phyloP scores from a whole-genome alignment of 2,797 vertebrate species.

The Malurus leucopterus region DNA sequence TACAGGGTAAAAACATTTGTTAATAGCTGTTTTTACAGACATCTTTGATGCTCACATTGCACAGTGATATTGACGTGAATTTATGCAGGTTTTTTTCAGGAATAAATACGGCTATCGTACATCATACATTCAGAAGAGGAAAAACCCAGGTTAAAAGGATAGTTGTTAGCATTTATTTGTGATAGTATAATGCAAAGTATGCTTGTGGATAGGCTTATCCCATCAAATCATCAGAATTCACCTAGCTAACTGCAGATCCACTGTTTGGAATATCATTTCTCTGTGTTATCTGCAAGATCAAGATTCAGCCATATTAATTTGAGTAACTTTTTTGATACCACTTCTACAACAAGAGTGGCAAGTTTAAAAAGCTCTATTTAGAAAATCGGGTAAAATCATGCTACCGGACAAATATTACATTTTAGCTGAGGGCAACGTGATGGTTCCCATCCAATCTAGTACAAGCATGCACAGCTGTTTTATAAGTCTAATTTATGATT shows the following conservation, averaged over 20 bases:
- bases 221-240: not conserved
- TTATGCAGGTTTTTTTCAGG: not conserved
- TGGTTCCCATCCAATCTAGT: not conserved
- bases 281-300: not conserved
- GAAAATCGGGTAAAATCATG: not conserved
- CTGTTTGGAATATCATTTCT: not conserved
- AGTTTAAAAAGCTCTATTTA: not conserved
- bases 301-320: not conserved
- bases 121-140: not conserved
- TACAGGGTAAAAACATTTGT: not conserved
- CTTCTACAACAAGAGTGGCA: not conserved
- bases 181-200: not conserved
- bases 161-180: accelerated
- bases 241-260: not conserved
- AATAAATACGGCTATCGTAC: not conserved
- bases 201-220: not conserved
- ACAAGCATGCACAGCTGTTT: not conserved
- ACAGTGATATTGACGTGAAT: not conserved
- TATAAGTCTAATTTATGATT: slow-evolving; percentile 21
- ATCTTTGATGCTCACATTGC: not conserved
- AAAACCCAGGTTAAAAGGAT: accelerated
- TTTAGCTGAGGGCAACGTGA: not conserved
- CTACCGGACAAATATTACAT: not conserved
- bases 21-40: not conserved
- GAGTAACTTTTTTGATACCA: not conserved